Evolutionary conservation across 2,888 invertebrate species (phyloP).

Genomic region (Dasypolia templi): DNA sequence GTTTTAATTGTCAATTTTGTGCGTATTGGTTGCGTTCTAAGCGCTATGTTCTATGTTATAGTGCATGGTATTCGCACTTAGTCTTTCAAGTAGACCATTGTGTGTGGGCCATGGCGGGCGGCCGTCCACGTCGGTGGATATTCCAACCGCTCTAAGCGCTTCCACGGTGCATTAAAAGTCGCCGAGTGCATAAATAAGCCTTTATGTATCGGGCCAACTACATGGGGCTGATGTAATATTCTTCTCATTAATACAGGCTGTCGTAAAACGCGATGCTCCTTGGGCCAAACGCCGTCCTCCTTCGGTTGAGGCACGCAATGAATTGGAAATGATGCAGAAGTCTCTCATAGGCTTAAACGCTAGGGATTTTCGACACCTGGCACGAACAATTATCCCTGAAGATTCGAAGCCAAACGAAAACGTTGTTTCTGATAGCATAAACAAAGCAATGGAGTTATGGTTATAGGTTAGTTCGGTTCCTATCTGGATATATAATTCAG

Average conservation of each 20-base stretch:
- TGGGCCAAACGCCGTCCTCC: neutral
- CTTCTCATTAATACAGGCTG: slow-evolving; percentile 15
- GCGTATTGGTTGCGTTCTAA: neutral
- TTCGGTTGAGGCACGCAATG: slow-evolving; percentile 12
- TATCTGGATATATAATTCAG: neutral
- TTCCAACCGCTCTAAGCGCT: no score
- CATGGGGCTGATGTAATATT: neutral
- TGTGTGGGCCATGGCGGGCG: no score
- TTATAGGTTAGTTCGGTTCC: slow-evolving; percentile 8
- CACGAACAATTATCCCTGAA: slow-evolving; percentile 17
- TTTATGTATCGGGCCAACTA: no score
- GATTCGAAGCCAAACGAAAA: neutral
- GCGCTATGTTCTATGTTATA: no score
- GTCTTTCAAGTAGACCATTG: no score
- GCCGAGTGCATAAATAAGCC: neutral
- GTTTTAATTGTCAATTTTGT: neutral
- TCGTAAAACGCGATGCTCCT: slow-evolving; percentile 12
- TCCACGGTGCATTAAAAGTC: neutral
- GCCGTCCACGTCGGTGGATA: no score
- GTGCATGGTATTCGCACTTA: no score
- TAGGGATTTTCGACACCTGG: slow-evolving; percentile 12
- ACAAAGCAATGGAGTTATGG: slow-evolving; percentile 11
- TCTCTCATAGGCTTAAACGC: slow-evolving; percentile 11
- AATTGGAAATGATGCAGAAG: slow-evolving; percentile 26
- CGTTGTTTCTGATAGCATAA: slow-evolving; percentile 21